Percentiles rank a stretch among this genome's conserved stretches.
Conservation (phyloP, 2,113 vertebrate genomes). For the Trinectes maculatus region DNA sequence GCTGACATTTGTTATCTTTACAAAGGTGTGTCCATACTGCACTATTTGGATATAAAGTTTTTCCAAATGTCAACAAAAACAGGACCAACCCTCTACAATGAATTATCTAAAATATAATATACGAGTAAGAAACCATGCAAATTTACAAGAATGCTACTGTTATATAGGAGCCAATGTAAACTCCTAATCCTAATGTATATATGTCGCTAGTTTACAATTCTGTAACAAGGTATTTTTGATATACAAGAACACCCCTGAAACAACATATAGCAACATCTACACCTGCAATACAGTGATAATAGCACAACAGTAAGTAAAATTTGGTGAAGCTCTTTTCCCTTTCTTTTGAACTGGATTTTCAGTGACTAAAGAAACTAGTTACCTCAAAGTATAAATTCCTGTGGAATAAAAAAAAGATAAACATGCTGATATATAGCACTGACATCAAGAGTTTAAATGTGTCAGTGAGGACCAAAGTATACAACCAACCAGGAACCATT, state of each 20-base stretch:
- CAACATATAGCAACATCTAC: not conserved
- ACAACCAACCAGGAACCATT: not conserved
- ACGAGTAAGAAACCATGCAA: constrained; percentile 16
- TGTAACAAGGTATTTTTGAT: not conserved
- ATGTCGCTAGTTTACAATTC: no score
- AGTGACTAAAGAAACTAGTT: not conserved
- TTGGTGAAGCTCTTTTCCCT: not conserved
- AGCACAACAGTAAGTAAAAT: constrained; percentile 7
- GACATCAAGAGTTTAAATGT: no score
- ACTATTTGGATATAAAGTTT: no score
- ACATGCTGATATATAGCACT: no score
- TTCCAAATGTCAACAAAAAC: no score
- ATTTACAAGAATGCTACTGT: constrained; percentile 5
- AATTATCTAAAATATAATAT: no score
- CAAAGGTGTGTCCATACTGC: no score
- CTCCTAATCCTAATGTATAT: no score
- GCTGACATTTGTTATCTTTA: not conserved
- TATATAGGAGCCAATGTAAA: not conserved
- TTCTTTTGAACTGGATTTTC: not conserved
- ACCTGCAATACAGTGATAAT: constrained; percentile 8
- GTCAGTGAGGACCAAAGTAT: not conserved
- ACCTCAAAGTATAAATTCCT: not conserved
- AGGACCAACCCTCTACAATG: no score
- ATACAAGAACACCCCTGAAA: constrained; percentile 5
- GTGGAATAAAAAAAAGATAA: not conserved